Evolutionary conservation across 2,797 vertebrate genomes (phyloP).

Genomic region (Psittacula echo): DNA sequence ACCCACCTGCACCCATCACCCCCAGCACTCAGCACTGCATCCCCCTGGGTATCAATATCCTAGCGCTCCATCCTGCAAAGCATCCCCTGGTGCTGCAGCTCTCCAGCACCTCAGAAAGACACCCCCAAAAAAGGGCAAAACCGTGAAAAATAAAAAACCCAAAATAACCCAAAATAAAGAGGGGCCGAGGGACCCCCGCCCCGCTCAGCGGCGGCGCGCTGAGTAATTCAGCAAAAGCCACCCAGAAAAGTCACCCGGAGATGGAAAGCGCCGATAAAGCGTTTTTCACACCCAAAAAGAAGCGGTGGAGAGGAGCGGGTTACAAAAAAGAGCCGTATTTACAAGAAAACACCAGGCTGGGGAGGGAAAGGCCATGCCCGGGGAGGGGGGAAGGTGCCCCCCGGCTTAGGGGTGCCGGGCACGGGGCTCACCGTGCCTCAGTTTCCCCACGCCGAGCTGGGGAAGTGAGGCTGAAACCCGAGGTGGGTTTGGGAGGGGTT

Average conservation of each 20-base stretch:
- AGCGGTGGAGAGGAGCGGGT: slow-evolving; percentile 1
- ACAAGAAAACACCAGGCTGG: slow-evolving; percentile 53
- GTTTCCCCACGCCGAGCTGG: neutral
- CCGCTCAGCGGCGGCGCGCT: neutral
- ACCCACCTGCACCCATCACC: neutral
- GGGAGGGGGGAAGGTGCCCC: neutral
- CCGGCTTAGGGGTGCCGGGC: neutral
- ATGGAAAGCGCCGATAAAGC: neutral
- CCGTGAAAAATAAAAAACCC: neutral
- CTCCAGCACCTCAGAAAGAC: neutral
- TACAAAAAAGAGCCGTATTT: slow-evolving; percentile 62
- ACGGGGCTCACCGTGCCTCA: neutral
- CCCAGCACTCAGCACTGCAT: neutral
- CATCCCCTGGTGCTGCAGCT: neutral
- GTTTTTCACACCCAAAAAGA: neutral
- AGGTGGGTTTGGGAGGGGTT: neutral
- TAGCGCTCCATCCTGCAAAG: neutral
- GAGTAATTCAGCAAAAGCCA: neutral
- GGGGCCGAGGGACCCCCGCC: neutral
- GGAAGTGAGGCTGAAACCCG: rapidly evolving
- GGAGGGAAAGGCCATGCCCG: neutral
- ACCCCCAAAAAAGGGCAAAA: neutral
- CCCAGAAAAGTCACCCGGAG: neutral
- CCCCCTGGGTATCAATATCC: neutral
- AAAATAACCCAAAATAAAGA: neutral